Evolutionary conservation across 2,888 invertebrate genomes (phyloP).

Genomic region (Cristatella mucedo): DNA sequence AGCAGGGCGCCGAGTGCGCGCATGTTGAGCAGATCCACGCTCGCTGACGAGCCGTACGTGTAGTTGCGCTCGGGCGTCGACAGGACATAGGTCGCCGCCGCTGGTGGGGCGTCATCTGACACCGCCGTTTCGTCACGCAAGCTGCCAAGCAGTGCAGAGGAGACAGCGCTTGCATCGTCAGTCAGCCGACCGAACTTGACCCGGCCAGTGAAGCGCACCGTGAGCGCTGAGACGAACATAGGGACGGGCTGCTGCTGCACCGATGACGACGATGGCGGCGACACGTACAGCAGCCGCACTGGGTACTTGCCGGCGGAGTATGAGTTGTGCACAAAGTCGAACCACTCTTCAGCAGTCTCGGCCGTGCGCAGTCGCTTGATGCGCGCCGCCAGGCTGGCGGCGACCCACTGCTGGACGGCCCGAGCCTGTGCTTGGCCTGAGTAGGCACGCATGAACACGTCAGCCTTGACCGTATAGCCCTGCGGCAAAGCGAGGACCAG

Average conservation of each 20-base stretch:
- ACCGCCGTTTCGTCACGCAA: no score
- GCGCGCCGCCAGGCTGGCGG: constrained; percentile 37
- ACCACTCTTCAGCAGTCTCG: no score
- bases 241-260: constrained; percentile 39
- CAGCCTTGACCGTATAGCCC: constrained; percentile 40
- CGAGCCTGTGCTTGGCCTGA: constrained; percentile 26
- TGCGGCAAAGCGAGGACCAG: constrained; percentile 41
- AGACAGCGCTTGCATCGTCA: no score
- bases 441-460: constrained; percentile 37
- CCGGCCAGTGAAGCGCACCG: constrained; percentile 43
- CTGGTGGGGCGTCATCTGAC: no score
- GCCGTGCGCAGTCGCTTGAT: no score
- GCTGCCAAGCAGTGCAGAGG: no score
- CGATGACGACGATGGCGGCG: no score
- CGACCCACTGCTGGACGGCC: constrained; percentile 40
- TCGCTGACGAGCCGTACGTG: constrained; percentile 35
- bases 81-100: constrained; percentile 39
- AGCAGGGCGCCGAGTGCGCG: no score
- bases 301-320: no score
- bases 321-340: no score
- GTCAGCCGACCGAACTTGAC: constrained; percentile 43
- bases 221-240: constrained; percentile 42
- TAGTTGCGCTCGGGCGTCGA: constrained; percentile 37
- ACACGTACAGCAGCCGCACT: no score
- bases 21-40: constrained; percentile 39